phyloP scores from a whole-genome alignment of 2,113 vertebrate species.

The Ictalurus punctatus region DNA sequence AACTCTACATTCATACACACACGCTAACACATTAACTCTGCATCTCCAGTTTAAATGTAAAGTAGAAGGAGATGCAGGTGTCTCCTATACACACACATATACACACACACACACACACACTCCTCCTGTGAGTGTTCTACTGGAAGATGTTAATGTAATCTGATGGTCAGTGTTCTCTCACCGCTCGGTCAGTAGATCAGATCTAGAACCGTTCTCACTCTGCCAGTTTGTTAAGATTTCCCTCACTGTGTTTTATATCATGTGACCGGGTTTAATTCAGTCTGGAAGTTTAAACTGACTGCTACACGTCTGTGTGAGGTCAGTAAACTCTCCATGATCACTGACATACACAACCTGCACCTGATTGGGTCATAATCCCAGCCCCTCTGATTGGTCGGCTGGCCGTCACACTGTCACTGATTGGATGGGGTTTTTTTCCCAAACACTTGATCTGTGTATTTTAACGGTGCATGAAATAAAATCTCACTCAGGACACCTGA shows the following conservation, averaged over 20 bases:
- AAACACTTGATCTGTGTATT: neutral
- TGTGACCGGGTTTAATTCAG: neutral
- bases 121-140: neutral
- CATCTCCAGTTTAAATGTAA: neutral
- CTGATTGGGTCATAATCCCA: neutral
- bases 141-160: neutral
- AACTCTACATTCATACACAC: too few species aligned
- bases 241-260: neutral
- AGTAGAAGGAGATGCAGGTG: neutral
- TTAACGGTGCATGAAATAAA: neutral
- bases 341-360: neutral
- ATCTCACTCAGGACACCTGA: neutral
- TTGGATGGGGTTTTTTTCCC: neutral
- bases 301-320: neutral
- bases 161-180: neutral
- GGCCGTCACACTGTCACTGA: neutral
- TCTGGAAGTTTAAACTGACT: neutral
- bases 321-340: neutral
- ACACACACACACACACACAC: neutral
- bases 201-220: neutral
- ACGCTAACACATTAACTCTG: too few species aligned
- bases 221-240: too few species aligned
- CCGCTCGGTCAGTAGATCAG: neutral
- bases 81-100: neutral
- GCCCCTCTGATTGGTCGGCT: neutral